Base-by-base conservation (phyloP, 2,888 invertebrate genomes). In the Hartigia nigra region DNA sequence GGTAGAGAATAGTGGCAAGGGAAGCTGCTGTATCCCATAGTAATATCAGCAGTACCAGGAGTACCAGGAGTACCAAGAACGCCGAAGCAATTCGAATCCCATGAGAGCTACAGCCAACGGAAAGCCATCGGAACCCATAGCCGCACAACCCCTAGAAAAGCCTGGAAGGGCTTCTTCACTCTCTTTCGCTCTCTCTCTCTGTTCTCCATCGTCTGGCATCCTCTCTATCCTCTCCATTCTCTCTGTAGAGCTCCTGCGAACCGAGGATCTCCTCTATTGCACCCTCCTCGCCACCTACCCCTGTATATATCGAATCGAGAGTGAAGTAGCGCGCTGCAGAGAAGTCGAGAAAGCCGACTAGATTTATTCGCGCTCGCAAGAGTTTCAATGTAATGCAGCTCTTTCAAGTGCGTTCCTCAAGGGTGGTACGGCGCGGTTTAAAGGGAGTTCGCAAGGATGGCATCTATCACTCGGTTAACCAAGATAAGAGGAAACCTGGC, bases 401-500 rank as follows among this genome's bases (percentile, higher is more conserved):
- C 78, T 81, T 79, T 81, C 75, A 76, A 76, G 79, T 80, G 79
- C 82, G 82, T 82, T 78, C 55, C 69, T 75, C 74, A 31, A 12
- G 70, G 32, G 75, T 69, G 74, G n/a, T 77, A 76, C 70, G 39
- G 1, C 35, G 75, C 74, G 76, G 78, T 78, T 69, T 76, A 74
- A 36, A 39, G 55, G 74, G 74, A 77, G 80, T 77, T 78, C 77
- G 74, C 77, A 81, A 80, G 79, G 81, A 79, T 78, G 79, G 76
- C 87, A 88, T 88, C 86, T 86, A 88, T 88, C 88, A 88, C 85
- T 82, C 84, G 83, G 87, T 87, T 88, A 87, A 85, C 83, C 83
- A 82, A 85, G 86, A 86, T 88, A 88, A 88, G 85, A 86, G 84
- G 80, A 80, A 82, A 79, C 81, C 81, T 82, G 77, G 74, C 82